Evolutionary conservation across 2,888 invertebrate species (phyloP).

Genomic region (Anorthoa munda): DNA sequence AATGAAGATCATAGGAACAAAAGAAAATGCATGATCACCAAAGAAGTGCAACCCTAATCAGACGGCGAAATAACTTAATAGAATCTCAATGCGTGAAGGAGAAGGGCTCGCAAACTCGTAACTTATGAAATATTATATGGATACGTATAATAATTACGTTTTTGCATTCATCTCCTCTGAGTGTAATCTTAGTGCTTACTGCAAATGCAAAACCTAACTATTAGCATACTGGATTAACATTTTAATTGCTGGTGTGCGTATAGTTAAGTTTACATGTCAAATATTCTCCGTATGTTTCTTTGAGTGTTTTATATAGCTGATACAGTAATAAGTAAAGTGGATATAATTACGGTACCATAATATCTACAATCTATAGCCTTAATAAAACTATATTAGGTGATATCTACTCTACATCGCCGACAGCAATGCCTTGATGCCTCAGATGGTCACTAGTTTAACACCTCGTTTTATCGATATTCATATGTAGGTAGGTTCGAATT

Average conservation of each 20-base stretch:
- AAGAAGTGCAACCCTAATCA: background rate
- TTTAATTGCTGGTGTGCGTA: constrained; percentile 8
- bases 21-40: background rate
- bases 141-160: background rate
- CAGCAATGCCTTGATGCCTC: background rate
- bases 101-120: background rate
- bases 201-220: background rate
- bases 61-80: constrained; percentile 3
- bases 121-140: constrained; percentile 19
- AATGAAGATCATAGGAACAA: background rate
- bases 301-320: background rate
- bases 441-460: background rate
- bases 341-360: background rate
- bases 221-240: constrained; percentile 32
- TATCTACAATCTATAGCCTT: too few species aligned
- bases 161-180: constrained; percentile 1
- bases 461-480: background rate
- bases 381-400: background rate
- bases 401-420: background rate
- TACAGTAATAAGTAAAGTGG: background rate
- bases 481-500: too few species aligned
- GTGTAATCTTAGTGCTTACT: background rate
- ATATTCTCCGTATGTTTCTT: background rate
- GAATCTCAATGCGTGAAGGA: background rate
- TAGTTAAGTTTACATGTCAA: background rate